A percentile compares a stretch with the other conserved stretches of the same genome.
Conservation (phyloP, 2,797 vertebrate genomes). For the Apogon hyalosoma region DNA sequence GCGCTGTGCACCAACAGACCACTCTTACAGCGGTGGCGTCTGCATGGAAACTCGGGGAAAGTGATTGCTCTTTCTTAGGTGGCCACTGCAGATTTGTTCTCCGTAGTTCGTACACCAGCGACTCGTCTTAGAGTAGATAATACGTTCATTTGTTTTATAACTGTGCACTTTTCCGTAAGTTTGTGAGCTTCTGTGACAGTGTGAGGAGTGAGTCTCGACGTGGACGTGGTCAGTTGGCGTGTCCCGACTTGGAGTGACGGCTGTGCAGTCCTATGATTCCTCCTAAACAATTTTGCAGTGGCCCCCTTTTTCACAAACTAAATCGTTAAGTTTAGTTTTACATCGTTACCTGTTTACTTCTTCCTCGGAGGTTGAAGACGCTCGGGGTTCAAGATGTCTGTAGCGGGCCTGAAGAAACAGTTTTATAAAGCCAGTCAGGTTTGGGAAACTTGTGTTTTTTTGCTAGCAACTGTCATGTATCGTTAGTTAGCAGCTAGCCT, state of each 20-base stretch:
- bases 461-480: constrained; percentile 57
- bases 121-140: too few relatives aligned
- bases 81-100: constrained; percentile 26
- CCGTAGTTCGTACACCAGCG: neutral
- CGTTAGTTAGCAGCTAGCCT: constrained; percentile 70
- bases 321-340: constrained; percentile 40
- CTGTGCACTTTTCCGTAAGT: neutral
- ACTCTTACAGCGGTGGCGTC: neutral
- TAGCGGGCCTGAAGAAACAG: constrained; percentile 97
- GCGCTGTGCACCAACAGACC: constrained; percentile 27
- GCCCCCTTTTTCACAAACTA: constrained; percentile 51
- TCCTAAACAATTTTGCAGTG: constrained; percentile 42
- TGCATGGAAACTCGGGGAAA: constrained; percentile 44
- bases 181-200: constrained; percentile 31
- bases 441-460: constrained; percentile 72
- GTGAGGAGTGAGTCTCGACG: constrained; percentile 60
- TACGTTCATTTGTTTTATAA: accelerated
- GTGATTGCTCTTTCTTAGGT: constrained; percentile 41
- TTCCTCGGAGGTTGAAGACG: constrained; percentile 56
- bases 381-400: constrained; percentile 88
- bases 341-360: constrained; percentile 28
- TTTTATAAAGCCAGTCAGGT: constrained; percentile 99
- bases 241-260: constrained; percentile 73
- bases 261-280: constrained; percentile 68
- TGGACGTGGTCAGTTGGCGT: constrained; percentile 81